Percentiles rank a stretch among this genome's conserved stretches.
phyloP scores from a whole-genome alignment of 1,140 invertebrate species.

The Papilio helenus region DNA sequence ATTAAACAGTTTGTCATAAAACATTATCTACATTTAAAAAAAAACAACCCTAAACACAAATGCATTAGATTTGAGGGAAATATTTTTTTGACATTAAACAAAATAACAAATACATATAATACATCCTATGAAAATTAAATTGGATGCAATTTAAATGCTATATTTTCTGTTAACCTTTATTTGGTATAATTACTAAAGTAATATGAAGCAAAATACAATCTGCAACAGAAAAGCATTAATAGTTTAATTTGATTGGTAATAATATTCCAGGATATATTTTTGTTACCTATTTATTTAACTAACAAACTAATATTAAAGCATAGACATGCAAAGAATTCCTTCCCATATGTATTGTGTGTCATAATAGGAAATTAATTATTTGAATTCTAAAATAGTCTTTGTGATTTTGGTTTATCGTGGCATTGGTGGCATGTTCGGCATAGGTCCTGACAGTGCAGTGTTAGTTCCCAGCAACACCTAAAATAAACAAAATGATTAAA shows the following conservation, averaged over 20 bases:
- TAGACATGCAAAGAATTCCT: slow-evolving; percentile 48
- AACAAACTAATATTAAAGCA: slow-evolving; percentile 64
- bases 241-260: slow-evolving; percentile 18
- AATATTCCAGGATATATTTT: slow-evolving; percentile 38
- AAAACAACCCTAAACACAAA: slow-evolving; percentile 23
- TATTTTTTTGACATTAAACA: slow-evolving; percentile 15
- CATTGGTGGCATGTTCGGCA: slow-evolving; percentile 82
- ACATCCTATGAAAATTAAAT: slow-evolving; percentile 15
- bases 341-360: slow-evolving; percentile 42
- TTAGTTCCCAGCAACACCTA: slow-evolving; percentile 84
- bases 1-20: slow-evolving; percentile 28
- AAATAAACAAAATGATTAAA: slow-evolving; percentile 47
- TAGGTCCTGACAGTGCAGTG: slow-evolving; percentile 77
- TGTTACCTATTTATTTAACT: slow-evolving; percentile 60
- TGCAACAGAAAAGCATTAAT: slow-evolving; percentile 20
- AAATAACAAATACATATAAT: slow-evolving; percentile 31
- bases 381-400: slow-evolving; percentile 54
- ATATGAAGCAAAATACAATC: slow-evolving; percentile 15
- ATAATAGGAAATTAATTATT: slow-evolving; percentile 47
- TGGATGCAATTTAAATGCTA: neutral
- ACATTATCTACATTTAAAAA: slow-evolving; percentile 28
- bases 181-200: slow-evolving; percentile 14
- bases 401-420: slow-evolving; percentile 76
- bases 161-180: neutral
- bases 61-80: slow-evolving; percentile 19